Evolutionary conservation across 2,888 invertebrate genomes (phyloP), one percentile per base, ranked within the genome.

Genomic region (Ophonus ardosiacus): DNA sequence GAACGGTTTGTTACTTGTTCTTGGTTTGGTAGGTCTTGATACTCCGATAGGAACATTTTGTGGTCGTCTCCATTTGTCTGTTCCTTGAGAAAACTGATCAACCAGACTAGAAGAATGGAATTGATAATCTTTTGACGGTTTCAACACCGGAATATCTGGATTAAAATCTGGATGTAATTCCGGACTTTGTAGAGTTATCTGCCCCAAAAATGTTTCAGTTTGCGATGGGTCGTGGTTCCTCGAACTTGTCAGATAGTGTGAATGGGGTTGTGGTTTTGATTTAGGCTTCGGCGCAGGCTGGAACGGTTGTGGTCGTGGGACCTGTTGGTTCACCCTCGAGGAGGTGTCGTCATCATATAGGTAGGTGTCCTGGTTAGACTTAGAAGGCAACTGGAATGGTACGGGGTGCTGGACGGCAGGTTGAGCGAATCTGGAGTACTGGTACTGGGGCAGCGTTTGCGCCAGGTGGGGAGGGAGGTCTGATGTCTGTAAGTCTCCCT

Each of bases 161-260:
- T 88, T 85, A 88, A 88, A 86, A 86, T 87, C 88, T 6, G 88
- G 88, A 15, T 90, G 90, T 10, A 89, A 85, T n/a, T 90, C 93
- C 15, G 94, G 93, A 89, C 93, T 94, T 88, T 94, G 93, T 85
- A 94, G 91, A 17, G 94, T 94, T 68, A 94, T 93, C 91, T 94
- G 93, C 7, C 94, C 94, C 85, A 94, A 90, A 89, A 94, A 94
- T 59, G 93, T 93, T 91, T 94, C 94, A 24, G 93, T 93, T 89
- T 93, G 93, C 2, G 93, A 93, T 13, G 94, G 94, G 88, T 93
- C 92, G 88, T 93, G 93, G 88, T 93, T 93, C 88, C 93, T 93
- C 78, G 92, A 91, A n/a, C 92, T 92, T 87, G 89, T 86, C 80
- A 93, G 93, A 88, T 93, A 92, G 86, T 93, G 91, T 0, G 91